These are phyloP conservation scores for Dryas iulia DNA, from an alignment of 1,140 invertebrate genomes.

Conservation along the genomic window DNA sequence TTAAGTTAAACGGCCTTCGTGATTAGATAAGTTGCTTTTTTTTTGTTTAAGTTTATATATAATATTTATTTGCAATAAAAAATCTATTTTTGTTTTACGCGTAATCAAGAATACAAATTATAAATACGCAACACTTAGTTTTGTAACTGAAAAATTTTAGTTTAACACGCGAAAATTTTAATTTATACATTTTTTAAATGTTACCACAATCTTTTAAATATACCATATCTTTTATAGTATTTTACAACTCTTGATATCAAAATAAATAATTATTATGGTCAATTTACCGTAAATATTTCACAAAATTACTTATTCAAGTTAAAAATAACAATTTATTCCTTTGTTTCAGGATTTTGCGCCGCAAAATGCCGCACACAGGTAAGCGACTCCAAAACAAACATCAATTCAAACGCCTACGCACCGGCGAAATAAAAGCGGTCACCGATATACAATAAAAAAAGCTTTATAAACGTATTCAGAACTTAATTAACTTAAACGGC, in stretches of 20 bases:
- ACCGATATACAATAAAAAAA: slow-evolving; percentile 22
- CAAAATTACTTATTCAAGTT: background rate
- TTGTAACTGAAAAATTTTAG: slow-evolving; percentile 12
- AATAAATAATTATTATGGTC: background rate
- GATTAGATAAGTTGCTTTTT: slow-evolving; percentile 26
- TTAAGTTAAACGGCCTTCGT: slow-evolving; percentile 22
- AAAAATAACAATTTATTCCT: slow-evolving; percentile 26
- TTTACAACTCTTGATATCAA: background rate
- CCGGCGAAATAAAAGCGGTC: slow-evolving; percentile 35
- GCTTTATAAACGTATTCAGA: slow-evolving; percentile 37
- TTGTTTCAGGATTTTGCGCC: slow-evolving; percentile 50
- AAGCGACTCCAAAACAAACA: slow-evolving; percentile 30
- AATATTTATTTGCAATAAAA: slow-evolving; percentile 25
- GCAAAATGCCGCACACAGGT: slow-evolving; percentile 68
- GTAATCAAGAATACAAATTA: slow-evolving; percentile 7
- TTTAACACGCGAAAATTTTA: slow-evolving; percentile 12
- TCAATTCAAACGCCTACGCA: slow-evolving; percentile 32
- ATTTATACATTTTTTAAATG: background rate
- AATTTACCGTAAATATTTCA: background rate
- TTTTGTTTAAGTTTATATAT: slow-evolving; percentile 13
- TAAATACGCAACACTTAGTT: slow-evolving; percentile 19
- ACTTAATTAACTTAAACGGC: slow-evolving; percentile 66
- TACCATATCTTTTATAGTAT: background rate
- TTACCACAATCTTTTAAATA: background rate
- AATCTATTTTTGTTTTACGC: slow-evolving; percentile 21